Evolutionary conservation across 53 echinoderm and acorn worm genomes (phyloP), one percentile per base, ranked within the genome.

Genomic region (Apostichopus leukothele): DNA sequence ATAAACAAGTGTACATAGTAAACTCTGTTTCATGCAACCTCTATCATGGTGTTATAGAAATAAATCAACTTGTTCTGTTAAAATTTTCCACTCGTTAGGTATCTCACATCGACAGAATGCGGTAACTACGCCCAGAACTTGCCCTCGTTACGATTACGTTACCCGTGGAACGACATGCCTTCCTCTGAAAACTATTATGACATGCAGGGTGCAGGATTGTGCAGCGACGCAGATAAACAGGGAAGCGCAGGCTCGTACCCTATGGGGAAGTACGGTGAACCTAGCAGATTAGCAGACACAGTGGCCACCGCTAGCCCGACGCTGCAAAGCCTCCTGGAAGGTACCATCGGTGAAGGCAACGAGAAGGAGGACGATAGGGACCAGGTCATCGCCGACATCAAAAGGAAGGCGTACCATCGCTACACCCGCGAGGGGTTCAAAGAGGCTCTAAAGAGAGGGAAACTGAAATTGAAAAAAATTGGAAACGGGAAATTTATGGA

Each of bases 341-440:
- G 52, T 67, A 86, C 79, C 52, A 26, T 9, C 23, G 80, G n/a
- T n/a, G 88, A 88, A 21, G 68, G 79, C 21, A 63, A 88, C 19
- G 74, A 73, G 8, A 87, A 88, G 21, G 67, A 83, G 25, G 92
- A 90, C 53, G 81, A 91, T 73, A 76, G 74, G 13, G 93, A 93
- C 53, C 88, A 88, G 14, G 88, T 88, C 20, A 75, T 94, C 18
- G 25, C 89, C 7, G 92, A 93, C 39, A 93, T 96, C 7, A 93
- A 92, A 22, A 77, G 92, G 63, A 92, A 93, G 83, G 76, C 90
- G 1, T 94, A 91, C 89, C 95, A 94, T 55, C 90, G 94, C 9
- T 99, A 96, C 76, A 99, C 99, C 5, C 90, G 91, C 6, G 91
- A 90, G 27, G 99, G 96, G 0, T 99, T 99, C 90, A 89, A 91